Base-by-base conservation (phyloP, 1,140 invertebrate genomes). In the Oscheius sp. region DNA sequence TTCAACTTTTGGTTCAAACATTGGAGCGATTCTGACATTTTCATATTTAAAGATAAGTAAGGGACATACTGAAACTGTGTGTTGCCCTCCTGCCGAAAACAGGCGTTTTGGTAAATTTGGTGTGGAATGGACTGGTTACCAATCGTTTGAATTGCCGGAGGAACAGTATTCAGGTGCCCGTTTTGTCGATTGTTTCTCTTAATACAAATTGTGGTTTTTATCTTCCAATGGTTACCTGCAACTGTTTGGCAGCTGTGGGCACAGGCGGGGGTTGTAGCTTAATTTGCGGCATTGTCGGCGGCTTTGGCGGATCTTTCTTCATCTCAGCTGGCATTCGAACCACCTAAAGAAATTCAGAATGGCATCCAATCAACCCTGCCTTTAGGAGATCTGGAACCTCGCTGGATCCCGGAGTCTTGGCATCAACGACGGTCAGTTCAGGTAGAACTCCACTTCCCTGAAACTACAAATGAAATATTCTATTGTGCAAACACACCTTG, bases 1-100 rank as follows among this genome's bases (percentile, higher is more conserved):
- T 49, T 79, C 78, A n/a, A 46, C 42, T 35, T 80, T 81, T 4
- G 79, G 74, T 36, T 80, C 80, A 28, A 77, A 15, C 15, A 55
- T 20, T 23, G 49, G 49, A 55, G 15, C 4, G 15, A 55, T 23
- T 23, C 49, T 55, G 23, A 23, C 15, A 42, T 42, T 10, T 55
- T 13, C n/a, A n/a, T n/a, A n/a, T n/a, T n/a, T n/a, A n/a, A n/a
- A n/a, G n/a, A n/a, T n/a, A n/a, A n/a, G n/a, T n/a, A n/a, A n/a
- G n/a, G n/a, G n/a, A n/a, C n/a, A n/a, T n/a, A n/a, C n/a, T n/a
- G n/a, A n/a, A n/a, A n/a, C n/a, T n/a, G n/a, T n/a, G n/a, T n/a
- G n/a, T n/a, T n/a, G n/a, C n/a, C n/a, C n/a, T n/a, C n/a, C n/a
- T n/a, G n/a, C n/a, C n/a, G n/a, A n/a, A n/a, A n/a, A n/a, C n/a